Base-by-base conservation (phyloP, 2,113 vertebrate species). In the Scortum barcoo region DNA sequence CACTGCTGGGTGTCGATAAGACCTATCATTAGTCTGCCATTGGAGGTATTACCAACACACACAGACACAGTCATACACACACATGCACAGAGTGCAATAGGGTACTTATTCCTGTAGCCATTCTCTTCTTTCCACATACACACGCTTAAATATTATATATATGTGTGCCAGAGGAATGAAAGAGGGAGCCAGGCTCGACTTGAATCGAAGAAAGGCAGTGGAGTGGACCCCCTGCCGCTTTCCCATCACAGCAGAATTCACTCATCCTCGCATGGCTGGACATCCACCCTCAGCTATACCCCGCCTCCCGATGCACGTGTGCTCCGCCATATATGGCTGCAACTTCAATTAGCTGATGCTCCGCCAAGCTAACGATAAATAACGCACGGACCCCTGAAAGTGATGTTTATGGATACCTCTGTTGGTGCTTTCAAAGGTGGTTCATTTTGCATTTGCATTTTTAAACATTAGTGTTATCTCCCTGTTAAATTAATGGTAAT, bases 1-100 rank as follows among this genome's bases (percentile, higher is more conserved):
- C 91, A 94, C 92, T 93, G 93, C 85, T 91, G 90, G 88, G 89
- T 92, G 91, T 93, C 83, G 91, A 94, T 94, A 95, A 94, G 89
- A 91, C 92, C 91, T 91, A 93, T 93, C 92, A 90, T 91, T 92
- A 94, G 91, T 87, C 91, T 92, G 88, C 92, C 88, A 90, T 92
- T 93, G 90, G 92, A 87, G 89, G 91, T 90, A 90, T 91, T 90
- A 90, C 89, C 75, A 70, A 83, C 89, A 87, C 88, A 89, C 88
- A 91, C 80, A 81, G 54, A 88, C 57, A 86, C 75, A 68, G 70
- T 36, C 36, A 65, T 19, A 73, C 68, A 60, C 40, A 74, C 53
- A 67, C 53, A 63, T 2, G 46, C 65, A 50, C 53, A 56, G 72
- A 72, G 77, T 88, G 80, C 84, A 84, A 80, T 61, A 42, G 68